Evolutionary conservation across 2,888 invertebrate species (phyloP).

Genomic region (Atrina japonica): DNA sequence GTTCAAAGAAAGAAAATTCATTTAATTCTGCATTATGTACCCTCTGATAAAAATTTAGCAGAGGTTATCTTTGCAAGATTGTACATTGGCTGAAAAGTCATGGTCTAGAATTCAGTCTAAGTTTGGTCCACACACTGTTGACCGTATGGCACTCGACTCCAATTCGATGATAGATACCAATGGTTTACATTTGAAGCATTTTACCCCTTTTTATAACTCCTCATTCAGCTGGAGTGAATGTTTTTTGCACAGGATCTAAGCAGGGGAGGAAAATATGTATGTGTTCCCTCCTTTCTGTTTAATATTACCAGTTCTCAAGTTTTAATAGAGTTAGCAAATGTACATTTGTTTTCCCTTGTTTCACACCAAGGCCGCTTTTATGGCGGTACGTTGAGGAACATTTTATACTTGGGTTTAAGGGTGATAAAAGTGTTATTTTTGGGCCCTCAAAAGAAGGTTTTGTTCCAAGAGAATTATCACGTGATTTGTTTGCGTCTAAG

Average conservation of each 20-base stretch:
- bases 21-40: slow-evolving; percentile 40
- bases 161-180: slow-evolving; percentile 36
- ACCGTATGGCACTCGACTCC: slow-evolving; percentile 44
- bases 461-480: no score
- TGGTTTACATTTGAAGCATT: slow-evolving; percentile 22
- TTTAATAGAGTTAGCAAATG: slow-evolving; percentile 12
- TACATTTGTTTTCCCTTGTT: slow-evolving; percentile 34
- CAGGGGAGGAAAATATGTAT: not conserved
- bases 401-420: no score
- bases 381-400: no score
- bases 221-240: no score
- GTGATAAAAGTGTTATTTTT: no score
- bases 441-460: no score
- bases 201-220: no score
- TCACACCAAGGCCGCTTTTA: slow-evolving; percentile 26
- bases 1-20: slow-evolving; percentile 33
- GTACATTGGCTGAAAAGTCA: not conserved
- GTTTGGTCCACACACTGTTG: slow-evolving; percentile 48
- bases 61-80: slow-evolving; percentile 14
- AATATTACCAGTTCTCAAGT: slow-evolving; percentile 35
- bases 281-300: slow-evolving; percentile 14
- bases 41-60: slow-evolving; percentile 31
- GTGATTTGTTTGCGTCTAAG: no score
- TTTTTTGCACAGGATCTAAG: no score
- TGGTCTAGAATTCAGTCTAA: slow-evolving; percentile 23